Base-by-base conservation (phyloP, 35 echinoderm and acorn worm genomes). In the Apostichopus parvimensis region DNA sequence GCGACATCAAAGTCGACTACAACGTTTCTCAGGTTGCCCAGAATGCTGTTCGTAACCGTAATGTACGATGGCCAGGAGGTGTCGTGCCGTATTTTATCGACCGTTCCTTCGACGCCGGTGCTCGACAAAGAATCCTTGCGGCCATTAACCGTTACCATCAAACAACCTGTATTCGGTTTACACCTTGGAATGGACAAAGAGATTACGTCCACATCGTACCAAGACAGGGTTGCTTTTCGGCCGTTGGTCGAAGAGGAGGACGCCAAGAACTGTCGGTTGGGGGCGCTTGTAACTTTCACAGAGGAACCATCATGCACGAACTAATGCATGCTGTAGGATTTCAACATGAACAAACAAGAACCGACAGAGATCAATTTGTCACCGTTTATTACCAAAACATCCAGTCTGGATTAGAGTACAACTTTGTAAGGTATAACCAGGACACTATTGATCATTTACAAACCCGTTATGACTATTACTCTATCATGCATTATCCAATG, bases 281-380 rank as follows among this genome's bases (percentile, higher is more conserved):
- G 15, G 87, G 52, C 10, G 64, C 88, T 0, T 98, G 96, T 73
- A 95, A 91, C 56, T 93, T 89, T 20, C 61, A 92, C 53, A 82
- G 90, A 14, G 96, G 96, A 22, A 94, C 81, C 18, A 98, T 98
- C 85, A 91, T 95, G 79, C 96, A 98, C 86, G 96, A 98, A 62
- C 53, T 98, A 53, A 95, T 95, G 94, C 96, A 98, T 91, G 96
- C 96, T 13, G 54, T 94, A 20, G 96, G 96, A 3, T 98, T 98
- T 79, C 91, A 95, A 22, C 96, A 98, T 87, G 96, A 98, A 72
- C 96, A 98, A 87, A 95, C 94, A 11, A 25, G 96, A 81, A 89
- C 92, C 12, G 96, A 98, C 77, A 66, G 96, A 24, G 96, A 98
- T 79, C 77, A 88, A 26, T 98, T 82, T 77, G 96, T 98, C 79